phyloP scores from a whole-genome alignment of 1,140 invertebrate genomes.

The Zaprionus camerounensis region DNA sequence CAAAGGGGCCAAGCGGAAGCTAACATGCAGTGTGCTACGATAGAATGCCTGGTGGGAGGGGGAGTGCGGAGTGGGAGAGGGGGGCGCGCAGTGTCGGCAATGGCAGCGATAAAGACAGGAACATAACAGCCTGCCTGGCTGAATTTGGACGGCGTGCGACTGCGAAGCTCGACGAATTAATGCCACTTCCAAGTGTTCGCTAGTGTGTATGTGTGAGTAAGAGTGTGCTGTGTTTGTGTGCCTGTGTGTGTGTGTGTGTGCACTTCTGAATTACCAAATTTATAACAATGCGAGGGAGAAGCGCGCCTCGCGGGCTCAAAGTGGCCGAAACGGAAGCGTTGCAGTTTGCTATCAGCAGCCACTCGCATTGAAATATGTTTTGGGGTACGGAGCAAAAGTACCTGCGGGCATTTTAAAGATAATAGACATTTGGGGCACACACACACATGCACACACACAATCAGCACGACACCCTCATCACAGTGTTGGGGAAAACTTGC shows the following conservation, averaged over 20 bases:
- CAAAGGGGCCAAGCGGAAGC: conserved; percentile 66
- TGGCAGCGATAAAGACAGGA: conserved; percentile 62
- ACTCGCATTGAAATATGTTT: conserved; percentile 76
- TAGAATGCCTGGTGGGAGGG: background rate
- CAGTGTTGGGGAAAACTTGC: conserved; percentile 41
- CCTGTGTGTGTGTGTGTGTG: conserved; percentile 30
- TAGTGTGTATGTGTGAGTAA: conserved; percentile 10
- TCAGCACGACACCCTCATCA: background rate
- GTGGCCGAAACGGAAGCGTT: conserved; percentile 40
- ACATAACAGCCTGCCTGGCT: conserved; percentile 24
- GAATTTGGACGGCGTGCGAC: conserved; percentile 32
- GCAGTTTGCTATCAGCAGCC: conserved; percentile 74
- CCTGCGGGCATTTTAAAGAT: conserved; percentile 80
- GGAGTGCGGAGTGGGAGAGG: background rate
- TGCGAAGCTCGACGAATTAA: conserved; percentile 69
- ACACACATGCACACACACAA: conserved; percentile 8
- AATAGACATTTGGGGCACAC: conserved; percentile 69
- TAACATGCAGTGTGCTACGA: conserved; percentile 13
- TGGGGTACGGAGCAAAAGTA: conserved; percentile 71
- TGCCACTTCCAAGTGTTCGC: conserved; percentile 71
- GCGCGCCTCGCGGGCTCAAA: conserved; percentile 15
- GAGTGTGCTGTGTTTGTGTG: conserved; percentile 3
- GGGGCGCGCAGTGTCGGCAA: conserved; percentile 7
- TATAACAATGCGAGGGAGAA: conserved; percentile 65
- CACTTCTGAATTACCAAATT: conserved; percentile 74